Evolutionary conservation across 2,888 invertebrate species (phyloP), one percentile per base, ranked within the genome.

Genomic region (Melanchra persicariae): DNA sequence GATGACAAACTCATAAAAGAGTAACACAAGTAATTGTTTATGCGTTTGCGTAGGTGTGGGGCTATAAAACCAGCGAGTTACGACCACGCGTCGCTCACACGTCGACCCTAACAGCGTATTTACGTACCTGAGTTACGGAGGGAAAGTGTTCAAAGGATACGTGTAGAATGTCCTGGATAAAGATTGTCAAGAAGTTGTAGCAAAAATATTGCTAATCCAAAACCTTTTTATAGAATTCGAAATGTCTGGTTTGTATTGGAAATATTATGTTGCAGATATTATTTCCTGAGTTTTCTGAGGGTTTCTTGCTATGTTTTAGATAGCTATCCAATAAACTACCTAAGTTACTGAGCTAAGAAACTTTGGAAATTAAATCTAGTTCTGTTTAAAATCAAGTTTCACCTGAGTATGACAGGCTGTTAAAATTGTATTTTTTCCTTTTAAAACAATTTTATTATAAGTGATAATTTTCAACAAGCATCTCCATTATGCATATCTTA

Each of bases 31-130:
- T 79, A 81, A 85, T 81, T 84, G 84, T 85, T 85, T 79, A 85
- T 69, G 77, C 59, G 54, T 68, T 63, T 66, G 80, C 77, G 89
- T 89, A 84, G 87, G 87, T 85, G 85, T 84, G 70, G 63, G 74
- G 87, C 83, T 74, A 87, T 90, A 88, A 90, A 88, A 84, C 67
- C 67, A 6, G 82, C 77, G 84, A 85, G 74, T 88, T 87, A 87
- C 70, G 79, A 70, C 54, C 79, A 43, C 73, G 63, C 75, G 85
- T 85, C 85, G 63, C 83, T 81, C 77, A 69, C 75, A 82, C 78
- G 79, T 82, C 83, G 60, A 40, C 67, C 63, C 73, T 82, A 80
- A 85, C 76, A 77, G 77, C 72, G 75, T 77, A 80, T 85, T 89
- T 83, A 86, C 82, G 79, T 86, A 89, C 87, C 87, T 89, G 87